Evolutionary conservation across 2,113 vertebrate genomes (phyloP).

Genomic region (Balaeniceps rex): DNA sequence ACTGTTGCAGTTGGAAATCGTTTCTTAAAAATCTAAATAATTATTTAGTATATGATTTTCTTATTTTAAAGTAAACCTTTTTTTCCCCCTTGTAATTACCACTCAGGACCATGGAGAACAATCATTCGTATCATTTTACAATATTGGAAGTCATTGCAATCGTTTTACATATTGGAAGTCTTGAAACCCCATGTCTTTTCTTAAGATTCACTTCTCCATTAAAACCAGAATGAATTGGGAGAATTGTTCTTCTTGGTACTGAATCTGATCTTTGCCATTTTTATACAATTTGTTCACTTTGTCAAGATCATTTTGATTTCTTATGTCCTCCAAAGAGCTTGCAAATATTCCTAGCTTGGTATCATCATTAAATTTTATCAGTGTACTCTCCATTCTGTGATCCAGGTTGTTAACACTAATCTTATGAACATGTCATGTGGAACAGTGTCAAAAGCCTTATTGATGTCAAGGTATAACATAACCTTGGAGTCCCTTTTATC

Average conservation of each 20-base stretch:
- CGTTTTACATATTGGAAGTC: background rate
- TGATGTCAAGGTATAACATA: background rate
- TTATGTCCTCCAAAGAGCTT: background rate
- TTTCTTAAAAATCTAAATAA: background rate
- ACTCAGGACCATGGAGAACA: background rate
- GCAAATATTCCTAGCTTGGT: background rate
- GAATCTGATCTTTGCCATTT: background rate
- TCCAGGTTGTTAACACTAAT: background rate
- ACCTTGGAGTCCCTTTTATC: background rate
- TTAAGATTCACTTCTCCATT: too few species aligned
- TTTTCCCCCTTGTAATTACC: rapidly evolving
- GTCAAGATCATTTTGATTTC: background rate
- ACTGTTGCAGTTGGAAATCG: background rate
- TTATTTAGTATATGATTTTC: background rate
- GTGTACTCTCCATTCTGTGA: background rate
- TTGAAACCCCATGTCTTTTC: background rate
- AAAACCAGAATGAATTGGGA: background rate
- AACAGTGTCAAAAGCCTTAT: background rate
- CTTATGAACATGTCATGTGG: background rate
- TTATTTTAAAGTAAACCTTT: background rate
- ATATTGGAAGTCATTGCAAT: background rate
- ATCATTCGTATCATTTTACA: background rate
- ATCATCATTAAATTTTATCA: background rate
- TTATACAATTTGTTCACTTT: background rate
- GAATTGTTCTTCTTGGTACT: background rate